Percentiles rank a stretch among this genome's conserved stretches.
Conservation (phyloP, 2,888 invertebrate genomes). For the Synanthedon vespiformis region DNA sequence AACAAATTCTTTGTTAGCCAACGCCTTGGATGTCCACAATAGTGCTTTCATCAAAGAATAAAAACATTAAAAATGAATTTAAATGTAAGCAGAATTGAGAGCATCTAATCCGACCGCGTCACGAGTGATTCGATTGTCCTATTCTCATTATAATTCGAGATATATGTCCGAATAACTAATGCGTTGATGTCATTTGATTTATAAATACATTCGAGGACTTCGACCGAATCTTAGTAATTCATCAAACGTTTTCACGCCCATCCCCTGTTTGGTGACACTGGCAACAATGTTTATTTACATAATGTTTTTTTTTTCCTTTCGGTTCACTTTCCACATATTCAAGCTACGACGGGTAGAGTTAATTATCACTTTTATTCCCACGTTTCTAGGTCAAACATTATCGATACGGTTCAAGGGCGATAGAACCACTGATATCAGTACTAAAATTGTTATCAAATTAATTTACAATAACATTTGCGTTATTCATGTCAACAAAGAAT, state of each 20-base stretch:
- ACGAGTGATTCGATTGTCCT: conserved; percentile 38
- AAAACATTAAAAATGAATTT: conserved; percentile 30
- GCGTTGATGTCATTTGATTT: conserved; percentile 40
- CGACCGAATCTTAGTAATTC: conserved; percentile 25
- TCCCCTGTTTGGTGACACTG: conserved; percentile 14
- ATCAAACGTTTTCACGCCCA: conserved; percentile 36
- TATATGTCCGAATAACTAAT: conserved; percentile 38
- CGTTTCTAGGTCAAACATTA: conserved; percentile 3
- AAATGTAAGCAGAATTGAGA: conserved; percentile 46
- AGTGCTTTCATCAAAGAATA: conserved; percentile 11
- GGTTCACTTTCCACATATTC: conserved; percentile 5
- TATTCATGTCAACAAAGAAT: too few species aligned
- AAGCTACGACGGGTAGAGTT: conserved; percentile 4
- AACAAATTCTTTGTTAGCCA: background rate
- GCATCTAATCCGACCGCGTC: conserved; percentile 50
- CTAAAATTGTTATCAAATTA: background rate
- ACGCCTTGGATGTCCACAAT: conserved; percentile 9
- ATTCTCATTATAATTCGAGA: conserved; percentile 30
- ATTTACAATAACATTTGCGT: too few species aligned
- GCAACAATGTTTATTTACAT: conserved; percentile 39
- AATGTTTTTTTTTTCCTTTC: conserved; percentile 25
- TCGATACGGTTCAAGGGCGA: conserved; percentile 5
- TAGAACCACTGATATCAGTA: background rate
- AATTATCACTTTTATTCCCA: conserved; percentile 9
- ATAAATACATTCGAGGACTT: conserved; percentile 24